Evolutionary conservation across 2,797 vertebrate genomes (phyloP), one percentile per base, ranked within the genome.

Genomic region (Austrolebias charrua): DNA sequence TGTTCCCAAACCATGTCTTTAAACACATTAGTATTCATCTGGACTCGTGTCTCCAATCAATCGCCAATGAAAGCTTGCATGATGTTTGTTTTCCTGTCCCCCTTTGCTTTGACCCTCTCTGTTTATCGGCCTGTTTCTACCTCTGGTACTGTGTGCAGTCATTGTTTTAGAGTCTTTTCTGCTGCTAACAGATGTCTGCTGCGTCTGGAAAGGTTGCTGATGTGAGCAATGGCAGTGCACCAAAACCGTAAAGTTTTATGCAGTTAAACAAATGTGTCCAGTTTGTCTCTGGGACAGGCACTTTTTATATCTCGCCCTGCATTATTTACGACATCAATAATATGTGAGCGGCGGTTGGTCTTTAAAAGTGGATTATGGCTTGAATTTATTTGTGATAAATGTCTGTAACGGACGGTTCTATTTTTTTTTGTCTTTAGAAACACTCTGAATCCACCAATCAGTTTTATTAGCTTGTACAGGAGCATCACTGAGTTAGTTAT

Each of bases 171-270:
- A 0, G 10, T 6, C 11, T 12, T 40, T 40, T 40, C 12, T 40
- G 16, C 28, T 40, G 31, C 48, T 44, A 59, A 33, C 49, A 55
- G 60, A 70, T 20, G 4, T 50, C 50, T 65, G 50, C 6, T 65
- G 43, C 44, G n/a, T 57, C 8, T 14, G 12, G 46, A 66, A 46
- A 49, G 2, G 15, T 20, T 10, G 38, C 19, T 56, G 18, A 46
- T 60, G 47, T 50, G 42, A 58, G 47, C 44, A 16, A 5, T 57
- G 51, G 60, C 29, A 48, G 6, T 10, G 5, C 38, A 45, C 20
- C 45, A 38, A 62, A 66, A 67, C 16, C 44, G 19, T 7, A 13
- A 55, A 40, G 50, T 31, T 61, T 50, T 40, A 60, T n/a, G 24
- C 33, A 13, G 18, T 44, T 46, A 42, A 58, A 57, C 24, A 42